Base-by-base conservation (phyloP, 2,797 vertebrate species). In the Orientallactaga sibirica region DNA sequence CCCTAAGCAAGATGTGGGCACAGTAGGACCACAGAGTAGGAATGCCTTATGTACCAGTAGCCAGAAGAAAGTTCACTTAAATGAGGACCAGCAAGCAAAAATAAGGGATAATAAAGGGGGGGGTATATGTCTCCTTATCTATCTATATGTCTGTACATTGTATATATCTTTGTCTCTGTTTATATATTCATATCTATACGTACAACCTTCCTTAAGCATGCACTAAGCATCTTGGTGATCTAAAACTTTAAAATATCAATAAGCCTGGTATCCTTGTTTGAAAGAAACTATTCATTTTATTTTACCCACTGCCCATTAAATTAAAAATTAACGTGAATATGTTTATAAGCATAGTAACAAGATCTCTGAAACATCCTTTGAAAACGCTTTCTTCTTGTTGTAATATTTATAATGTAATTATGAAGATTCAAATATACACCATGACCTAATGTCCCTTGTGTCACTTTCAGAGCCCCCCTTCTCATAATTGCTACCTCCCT, bases 311-410 rank as follows among this genome's bases (percentile, higher is more conserved):
- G 75, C 25, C 58, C 29, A 90, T 67, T 89, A 89, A 91, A 92
- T 93, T 82, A 81, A 91, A 91, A 88, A 83, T 93, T 92, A 95
- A 18, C 82, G 88, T 81, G 37, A 82, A n/a, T 82, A 83, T 84
- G 20, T 82, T 27, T 87, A 24, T 8, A 87, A 25, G 52, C 64
- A 94, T 15, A 88, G 24, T 48, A 92, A 75, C 86, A 15, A 82
- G 12, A 64, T 86, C 83, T 87, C 81, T 70, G 58, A 88, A 27
- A 5, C 55, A 79, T 10, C 71, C 79, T 55, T 77, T 37, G 3
- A 81, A 95, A 92, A 33, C 41, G 2, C 16, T 80, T 76, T 74
- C 41, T 91, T 77, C 43, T 80, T 80, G 67, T 74, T 86, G 43
- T 86, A 90, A 55, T 81, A 52, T 27, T 87, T 83, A 82, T 41